Conservation (phyloP, 2,797 vertebrate genomes). For the Danio choprae region DNA sequence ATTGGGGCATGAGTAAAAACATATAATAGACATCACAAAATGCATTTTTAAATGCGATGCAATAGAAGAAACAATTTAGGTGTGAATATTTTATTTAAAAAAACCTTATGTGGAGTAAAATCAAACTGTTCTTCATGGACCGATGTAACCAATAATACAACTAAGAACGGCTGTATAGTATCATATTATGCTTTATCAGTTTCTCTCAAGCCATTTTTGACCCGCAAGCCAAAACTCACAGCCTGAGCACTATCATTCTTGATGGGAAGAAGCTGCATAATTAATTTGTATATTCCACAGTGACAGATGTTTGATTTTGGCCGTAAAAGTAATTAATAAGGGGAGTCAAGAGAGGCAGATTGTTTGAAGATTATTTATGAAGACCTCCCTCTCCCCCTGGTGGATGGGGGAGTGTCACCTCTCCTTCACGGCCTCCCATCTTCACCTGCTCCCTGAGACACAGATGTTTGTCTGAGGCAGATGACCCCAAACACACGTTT, state of each 20-base stretch:
- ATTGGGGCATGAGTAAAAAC: no score
- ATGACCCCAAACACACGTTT: slow-evolving; percentile 62
- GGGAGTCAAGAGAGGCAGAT: slow-evolving; percentile 80
- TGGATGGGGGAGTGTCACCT: slow-evolving; percentile 62
- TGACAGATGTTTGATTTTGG: slow-evolving; percentile 88
- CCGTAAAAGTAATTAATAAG: slow-evolving; percentile 83
- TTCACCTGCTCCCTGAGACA: slow-evolving; percentile 77
- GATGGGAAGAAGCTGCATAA: slow-evolving; percentile 83
- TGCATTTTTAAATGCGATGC: no score
- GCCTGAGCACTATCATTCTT: slow-evolving; percentile 70
- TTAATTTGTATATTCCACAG: slow-evolving; percentile 85
- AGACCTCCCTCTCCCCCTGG: slow-evolving; percentile 74
- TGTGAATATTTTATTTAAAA: no score
- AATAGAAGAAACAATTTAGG: no score
- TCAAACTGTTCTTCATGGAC: no score
- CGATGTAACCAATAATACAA: no score
- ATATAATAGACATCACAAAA: no score
- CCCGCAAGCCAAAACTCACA: slow-evolving; percentile 57
- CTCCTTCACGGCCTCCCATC: slow-evolving; percentile 61
- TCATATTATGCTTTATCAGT: background rate
- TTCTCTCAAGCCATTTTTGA: slow-evolving; percentile 21
- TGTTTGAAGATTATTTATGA: slow-evolving; percentile 86
- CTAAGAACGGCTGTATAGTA: background rate
- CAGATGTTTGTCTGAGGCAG: slow-evolving; percentile 75
- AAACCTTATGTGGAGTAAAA: no score